Conservation (phyloP, 1,140 invertebrate genomes). For the Leptoteleia sp. region DNA sequence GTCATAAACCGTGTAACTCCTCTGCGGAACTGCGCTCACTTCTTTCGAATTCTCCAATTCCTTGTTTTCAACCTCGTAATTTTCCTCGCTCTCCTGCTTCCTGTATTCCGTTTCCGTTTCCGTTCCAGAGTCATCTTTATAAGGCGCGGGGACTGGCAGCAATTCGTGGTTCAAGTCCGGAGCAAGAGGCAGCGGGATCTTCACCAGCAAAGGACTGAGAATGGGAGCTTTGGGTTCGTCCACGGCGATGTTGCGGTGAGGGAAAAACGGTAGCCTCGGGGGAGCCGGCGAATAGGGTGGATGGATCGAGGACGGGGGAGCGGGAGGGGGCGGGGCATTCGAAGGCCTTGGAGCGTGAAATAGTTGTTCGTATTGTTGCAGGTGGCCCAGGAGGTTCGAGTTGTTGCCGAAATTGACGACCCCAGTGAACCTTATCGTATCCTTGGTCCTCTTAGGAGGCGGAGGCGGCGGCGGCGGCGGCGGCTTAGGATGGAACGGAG, state of each 20-base stretch:
- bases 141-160: conserved; percentile 38
- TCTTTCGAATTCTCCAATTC: conserved; percentile 64
- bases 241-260: conserved; percentile 19
- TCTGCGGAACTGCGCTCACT: conserved; percentile 45
- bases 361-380: conserved; percentile 75
- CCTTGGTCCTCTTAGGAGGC: conserved; percentile 49
- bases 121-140: too few species aligned
- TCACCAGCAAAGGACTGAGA: conserved; percentile 60
- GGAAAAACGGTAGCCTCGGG: conserved; percentile 38
- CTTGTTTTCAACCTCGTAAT: conserved; percentile 63
- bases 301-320: conserved; percentile 8
- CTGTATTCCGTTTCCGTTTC: conserved; percentile 46
- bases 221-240: conserved; percentile 41
- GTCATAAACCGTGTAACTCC: conserved; percentile 32
- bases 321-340: conserved; percentile 7
- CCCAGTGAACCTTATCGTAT: conserved; percentile 77
- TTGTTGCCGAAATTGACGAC: conserved; percentile 78
- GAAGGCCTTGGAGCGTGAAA: conserved; percentile 73
- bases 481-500: conserved; percentile 4
- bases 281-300: conserved; percentile 34
- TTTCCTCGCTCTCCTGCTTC: conserved; percentile 66
- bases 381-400: conserved; percentile 71
- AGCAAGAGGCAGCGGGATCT: conserved; percentile 69
- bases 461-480: conserved; percentile 20
- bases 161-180: conserved; percentile 61